Evolutionary conservation across 2,113 vertebrate species (phyloP), one percentile per base, ranked within the genome.

Genomic region (Steatornis caripensis): DNA sequence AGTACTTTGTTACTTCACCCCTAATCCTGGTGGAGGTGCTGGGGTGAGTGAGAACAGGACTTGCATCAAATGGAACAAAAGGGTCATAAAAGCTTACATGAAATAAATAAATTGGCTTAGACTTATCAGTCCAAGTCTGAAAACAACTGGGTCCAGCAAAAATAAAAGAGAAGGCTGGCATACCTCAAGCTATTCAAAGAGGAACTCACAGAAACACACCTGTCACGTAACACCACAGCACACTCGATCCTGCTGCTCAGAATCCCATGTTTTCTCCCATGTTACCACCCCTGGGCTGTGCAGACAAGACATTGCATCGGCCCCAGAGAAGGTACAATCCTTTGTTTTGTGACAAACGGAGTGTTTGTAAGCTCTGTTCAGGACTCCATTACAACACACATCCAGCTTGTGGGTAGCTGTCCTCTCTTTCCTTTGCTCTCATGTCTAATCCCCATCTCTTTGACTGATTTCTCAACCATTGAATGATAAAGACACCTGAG

Each of bases 261-360:
- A 77, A 66, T 46, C 61, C 34, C 24, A 15, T 22, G 68, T 71
- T 72, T 66, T 17, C 9, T 15, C 21, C 32, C 21, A 11, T 7
- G 12, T 22, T 76, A 48, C 39, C 32, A n/a, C 8, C 15, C 24
- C 22, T 23, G 26, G n/a, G 39, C 26, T 62, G n/a, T 1, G 3
- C 5, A 12, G 24, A 29, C 8, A 60, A 77, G 15, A 53, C 1
- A 2, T 36, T 16, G 64, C 19, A 30, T 0, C 26, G 36, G 41
- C 7, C 9, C 5, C 41, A 57, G 29, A 69, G 29, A 76, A 83
- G 16, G 23, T 49, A 20, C 23, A 54, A 19, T 12, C 8, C 29
- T 61, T 45, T 68, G 23, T 34, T 72, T 53, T 61, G 29, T 72
- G 45, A 70, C 49, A 60, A 80, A 37, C 0, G 0, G 13, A 1